Conservation (phyloP, 2,113 vertebrate species). For the Anarrhichthys ocellatus region DNA sequence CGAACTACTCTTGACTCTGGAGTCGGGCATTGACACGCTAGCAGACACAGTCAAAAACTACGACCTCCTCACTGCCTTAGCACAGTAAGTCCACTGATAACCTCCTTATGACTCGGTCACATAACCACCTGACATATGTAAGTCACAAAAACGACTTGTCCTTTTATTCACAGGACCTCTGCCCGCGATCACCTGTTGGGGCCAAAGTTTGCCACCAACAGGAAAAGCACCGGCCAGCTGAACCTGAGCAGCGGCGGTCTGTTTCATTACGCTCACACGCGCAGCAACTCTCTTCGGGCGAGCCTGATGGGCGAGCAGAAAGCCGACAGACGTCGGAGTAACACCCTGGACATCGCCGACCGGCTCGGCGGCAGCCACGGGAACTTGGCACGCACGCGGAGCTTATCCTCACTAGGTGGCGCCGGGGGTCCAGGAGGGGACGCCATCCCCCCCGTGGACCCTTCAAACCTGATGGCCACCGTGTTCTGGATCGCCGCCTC, state of each 20-base stretch:
- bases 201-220: slow-evolving; percentile 94
- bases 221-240: slow-evolving; percentile 98
- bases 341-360: slow-evolving; percentile 95
- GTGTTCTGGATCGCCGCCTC: slow-evolving; percentile 98
- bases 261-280: slow-evolving; percentile 86
- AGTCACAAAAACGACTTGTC: not conserved
- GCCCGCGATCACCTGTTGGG: slow-evolving; percentile 90
- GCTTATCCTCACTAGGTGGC: slow-evolving; percentile 93
- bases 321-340: slow-evolving; percentile 91
- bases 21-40: slow-evolving; percentile 95
- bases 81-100: slow-evolving; percentile 88
- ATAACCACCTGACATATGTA: not conserved
- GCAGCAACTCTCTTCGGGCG: slow-evolving; percentile 94
- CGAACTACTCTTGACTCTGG: slow-evolving; percentile 96
- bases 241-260: slow-evolving; percentile 89
- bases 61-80: slow-evolving; percentile 94
- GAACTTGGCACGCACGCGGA: slow-evolving; percentile 94
- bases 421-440: slow-evolving; percentile 77
- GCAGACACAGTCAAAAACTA: slow-evolving; percentile 97
- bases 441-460: slow-evolving; percentile 89
- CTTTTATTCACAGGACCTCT: slow-evolving; percentile 82
- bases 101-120: not conserved
- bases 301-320: slow-evolving; percentile 90
- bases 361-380: slow-evolving; percentile 90
- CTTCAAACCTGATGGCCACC: slow-evolving; percentile 94